A percentile compares a stretch with the other conserved stretches of the same genome.
phyloP scores from a whole-genome alignment of 2,888 invertebrate species.

The Phengaris alcon region DNA sequence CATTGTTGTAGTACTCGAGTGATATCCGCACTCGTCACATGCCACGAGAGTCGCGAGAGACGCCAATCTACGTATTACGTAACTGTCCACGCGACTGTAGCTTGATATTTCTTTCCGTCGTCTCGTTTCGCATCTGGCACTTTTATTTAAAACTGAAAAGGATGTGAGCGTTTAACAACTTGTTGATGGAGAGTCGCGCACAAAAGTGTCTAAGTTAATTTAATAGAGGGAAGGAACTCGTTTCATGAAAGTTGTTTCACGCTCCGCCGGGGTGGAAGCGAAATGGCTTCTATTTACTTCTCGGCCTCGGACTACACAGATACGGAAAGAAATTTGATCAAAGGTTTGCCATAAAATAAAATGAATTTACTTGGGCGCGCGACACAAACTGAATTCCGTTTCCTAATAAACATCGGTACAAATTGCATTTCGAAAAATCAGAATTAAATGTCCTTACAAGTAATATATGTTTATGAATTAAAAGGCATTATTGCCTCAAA shows the following conservation, averaged over 20 bases:
- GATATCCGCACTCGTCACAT: conserved; percentile 9
- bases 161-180: conserved; percentile 27
- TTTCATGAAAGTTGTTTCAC: conserved; percentile 35
- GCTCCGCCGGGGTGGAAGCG: conserved; percentile 31
- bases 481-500: neutral
- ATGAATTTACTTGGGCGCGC: conserved; percentile 22
- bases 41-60: neutral
- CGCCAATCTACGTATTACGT: conserved; percentile 17
- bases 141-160: neutral
- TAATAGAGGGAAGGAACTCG: conserved; percentile 31
- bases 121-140: neutral
- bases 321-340: conserved; percentile 28
- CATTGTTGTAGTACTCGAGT: conserved; percentile 1
- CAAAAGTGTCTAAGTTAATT: conserved; percentile 30
- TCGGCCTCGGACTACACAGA: conserved; percentile 29
- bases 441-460: neutral
- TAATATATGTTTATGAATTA: neutral
- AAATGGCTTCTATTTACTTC: conserved; percentile 35
- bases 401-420: neutral
- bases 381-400: conserved; percentile 14
- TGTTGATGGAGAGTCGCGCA: conserved; percentile 28
- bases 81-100: neutral
- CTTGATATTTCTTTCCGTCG: neutral
- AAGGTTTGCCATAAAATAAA: conserved; percentile 28
- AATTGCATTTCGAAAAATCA: neutral